Evolutionary conservation across 2,888 invertebrate genomes (phyloP), one percentile per base, ranked within the genome.

Genomic region (Zaprionus bogoriensis): DNA sequence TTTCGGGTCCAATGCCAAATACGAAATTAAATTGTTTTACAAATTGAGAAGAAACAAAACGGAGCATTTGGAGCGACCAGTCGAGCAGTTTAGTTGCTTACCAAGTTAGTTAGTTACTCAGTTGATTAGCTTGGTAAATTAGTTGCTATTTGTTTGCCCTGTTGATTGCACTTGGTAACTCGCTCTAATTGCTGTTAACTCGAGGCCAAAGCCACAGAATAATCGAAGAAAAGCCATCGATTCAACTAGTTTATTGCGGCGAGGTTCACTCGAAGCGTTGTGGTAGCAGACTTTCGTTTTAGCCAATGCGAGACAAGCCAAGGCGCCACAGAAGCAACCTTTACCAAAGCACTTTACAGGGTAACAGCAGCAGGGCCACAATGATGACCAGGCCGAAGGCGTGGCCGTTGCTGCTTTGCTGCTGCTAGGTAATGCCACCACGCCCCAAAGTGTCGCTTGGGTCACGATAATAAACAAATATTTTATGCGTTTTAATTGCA

Each of bases 401-500:
- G 22, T 22, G 12, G 25, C 36, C 20, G 39, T 41, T n/a, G 39
- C 32, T 3, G 4, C 7, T 17, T 7, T 17, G 32, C 17, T 6
- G 14, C n/a, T n/a, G 20, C 39, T 19, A 27, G 9, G n/a, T 23
- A 50, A 50, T 39, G 20, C 27, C 38, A 44, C 47, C 69, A 58
- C 70, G 54, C 70, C 70, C 48, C 25, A 14, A n/a, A 68, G 68
- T 51, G 25, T 55, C 44, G 36, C 47, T 73, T 39, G 50, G 52
- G 45, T 62, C 47, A 22, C 39, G 74, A 57, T 74, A 65, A 64
- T 74, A 69, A 72, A 65, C 50, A 74, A 70, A 74, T 74, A 74
- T 74, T 61, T 65, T 50, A 69, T 65, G 39, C 47, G 45, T 62
- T 74, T 71, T 73, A 74, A 73, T 74, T 73, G 72, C 75, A 73